Evolutionary conservation across 1,140 invertebrate species (phyloP).

Genomic region (Drosophila nebulosa): DNA sequence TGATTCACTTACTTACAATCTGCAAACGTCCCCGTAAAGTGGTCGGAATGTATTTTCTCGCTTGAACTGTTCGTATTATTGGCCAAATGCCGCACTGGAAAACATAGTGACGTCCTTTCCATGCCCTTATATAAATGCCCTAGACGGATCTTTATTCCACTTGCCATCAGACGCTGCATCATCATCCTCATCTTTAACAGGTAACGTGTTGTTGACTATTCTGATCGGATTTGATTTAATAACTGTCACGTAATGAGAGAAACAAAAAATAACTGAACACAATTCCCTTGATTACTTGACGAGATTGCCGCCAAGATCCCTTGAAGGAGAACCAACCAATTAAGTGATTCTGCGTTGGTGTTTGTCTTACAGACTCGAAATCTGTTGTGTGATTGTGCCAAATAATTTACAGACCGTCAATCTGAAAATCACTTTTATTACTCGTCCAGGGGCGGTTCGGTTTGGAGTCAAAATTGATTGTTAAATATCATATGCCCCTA

Average conservation of each 20-base stretch:
- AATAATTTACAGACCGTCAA: neutral
- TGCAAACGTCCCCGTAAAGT: constrained; percentile 34
- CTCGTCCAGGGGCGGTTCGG: neutral
- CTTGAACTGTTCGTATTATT: neutral
- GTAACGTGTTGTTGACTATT: neutral
- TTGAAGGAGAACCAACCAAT: neutral
- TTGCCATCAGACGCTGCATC: constrained; percentile 12
- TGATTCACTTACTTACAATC: constrained; percentile 21
- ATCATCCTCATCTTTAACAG: neutral
- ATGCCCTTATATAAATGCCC: neutral
- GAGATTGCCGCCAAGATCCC: neutral
- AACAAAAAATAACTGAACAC: neutral
- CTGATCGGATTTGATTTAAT: neutral
- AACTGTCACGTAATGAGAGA: neutral
- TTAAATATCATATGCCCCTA: neutral
- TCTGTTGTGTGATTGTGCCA: neutral
- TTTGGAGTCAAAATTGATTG: neutral
- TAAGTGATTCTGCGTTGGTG: neutral
- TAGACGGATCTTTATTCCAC: neutral
- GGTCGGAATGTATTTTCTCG: constrained; percentile 20
- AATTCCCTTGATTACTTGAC: neutral
- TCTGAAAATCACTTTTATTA: neutral
- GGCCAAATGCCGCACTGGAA: neutral
- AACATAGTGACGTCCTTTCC: neutral
- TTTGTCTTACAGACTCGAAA: neutral